Evolutionary conservation across 2,113 vertebrate species (phyloP).

Genomic region (Meleagris gallopavo): DNA sequence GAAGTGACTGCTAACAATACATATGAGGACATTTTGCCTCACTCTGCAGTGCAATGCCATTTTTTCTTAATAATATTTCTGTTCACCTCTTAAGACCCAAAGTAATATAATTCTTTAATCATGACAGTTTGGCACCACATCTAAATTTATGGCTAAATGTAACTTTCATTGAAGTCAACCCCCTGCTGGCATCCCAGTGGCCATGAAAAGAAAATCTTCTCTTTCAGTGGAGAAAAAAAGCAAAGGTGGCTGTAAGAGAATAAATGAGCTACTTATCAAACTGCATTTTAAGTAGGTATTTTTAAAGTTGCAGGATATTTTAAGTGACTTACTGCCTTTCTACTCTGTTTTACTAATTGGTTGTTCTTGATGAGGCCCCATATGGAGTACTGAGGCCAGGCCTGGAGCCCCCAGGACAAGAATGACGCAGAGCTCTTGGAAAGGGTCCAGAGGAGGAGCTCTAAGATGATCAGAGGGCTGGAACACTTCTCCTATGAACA

Average conservation of each 20-base stretch:
- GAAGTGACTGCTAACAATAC: constrained; percentile 42
- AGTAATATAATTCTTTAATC: constrained; percentile 51
- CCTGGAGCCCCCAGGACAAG: no score
- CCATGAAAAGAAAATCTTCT: constrained; percentile 46
- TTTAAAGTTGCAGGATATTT: constrained; percentile 29
- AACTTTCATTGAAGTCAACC: constrained; percentile 51
- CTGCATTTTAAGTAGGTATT: constrained; percentile 50
- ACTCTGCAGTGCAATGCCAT: not conserved
- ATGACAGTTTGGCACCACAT: constrained; percentile 30
- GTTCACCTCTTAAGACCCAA: constrained; percentile 37
- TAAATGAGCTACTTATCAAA: constrained; percentile 14
- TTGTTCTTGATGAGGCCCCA: not conserved
- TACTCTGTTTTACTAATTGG: constrained; percentile 28
- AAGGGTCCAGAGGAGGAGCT: no score
- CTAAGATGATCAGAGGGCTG: no score
- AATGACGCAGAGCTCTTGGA: no score
- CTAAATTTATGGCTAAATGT: constrained; percentile 58
- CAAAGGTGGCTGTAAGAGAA: constrained; percentile 48
- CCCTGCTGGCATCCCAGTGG: constrained; percentile 18
- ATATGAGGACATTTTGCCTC: constrained; percentile 23
- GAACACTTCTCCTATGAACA: no score
- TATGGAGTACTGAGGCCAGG: no score
- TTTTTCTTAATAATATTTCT: constrained; percentile 59
- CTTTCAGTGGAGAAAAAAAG: constrained; percentile 21
- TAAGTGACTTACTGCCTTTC: constrained; percentile 44